Percentiles rank a stretch among this genome's conserved stretches.
Evolutionary conservation across 2,888 invertebrate genomes (phyloP).

Genomic region (Parapristionchus giblindavisi): DNA sequence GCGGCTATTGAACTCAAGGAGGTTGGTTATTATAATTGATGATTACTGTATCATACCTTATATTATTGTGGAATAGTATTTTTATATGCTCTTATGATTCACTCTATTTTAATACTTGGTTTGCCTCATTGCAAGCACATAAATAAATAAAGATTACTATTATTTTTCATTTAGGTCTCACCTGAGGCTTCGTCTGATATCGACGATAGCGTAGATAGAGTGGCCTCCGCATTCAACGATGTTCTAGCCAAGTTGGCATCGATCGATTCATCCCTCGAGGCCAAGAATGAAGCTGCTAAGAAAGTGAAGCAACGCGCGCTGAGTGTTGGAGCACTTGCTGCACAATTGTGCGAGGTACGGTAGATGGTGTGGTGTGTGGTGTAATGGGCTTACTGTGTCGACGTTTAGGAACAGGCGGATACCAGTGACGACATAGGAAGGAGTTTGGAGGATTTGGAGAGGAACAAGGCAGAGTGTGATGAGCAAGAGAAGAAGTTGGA

Average conservation of each 20-base stretch:
- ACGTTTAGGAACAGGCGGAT: conserved; percentile 45
- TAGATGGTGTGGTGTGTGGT: not conserved
- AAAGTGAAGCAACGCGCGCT: conserved; percentile 6
- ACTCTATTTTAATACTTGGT: too few species aligned
- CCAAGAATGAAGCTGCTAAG: not conserved
- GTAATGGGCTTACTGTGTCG: not conserved
- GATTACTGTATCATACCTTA: too few species aligned
- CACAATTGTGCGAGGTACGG: conserved; percentile 34
- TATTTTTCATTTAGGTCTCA: not conserved
- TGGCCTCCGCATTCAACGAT: conserved; percentile 31
- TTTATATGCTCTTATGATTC: too few species aligned
- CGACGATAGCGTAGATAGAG: conserved; percentile 36
- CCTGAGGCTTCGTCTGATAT: conserved; percentile 37
- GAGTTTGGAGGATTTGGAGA: conserved; percentile 73
- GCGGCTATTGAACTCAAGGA: conserved; percentile 48
- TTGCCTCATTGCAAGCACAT: too few species aligned
- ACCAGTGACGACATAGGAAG: conserved; percentile 52
- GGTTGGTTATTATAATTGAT: conserved; percentile 4
- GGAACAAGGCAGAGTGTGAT: conserved; percentile 67
- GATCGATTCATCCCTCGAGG: conserved; percentile 4
- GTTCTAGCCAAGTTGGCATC: conserved; percentile 18
- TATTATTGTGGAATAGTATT: too few species aligned
- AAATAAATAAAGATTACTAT: too few species aligned
- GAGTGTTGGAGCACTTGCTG: not conserved
- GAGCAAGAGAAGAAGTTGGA: conserved; percentile 51